Conservation (phyloP, 2,888 invertebrate species). For the Acrobasis consociella region DNA sequence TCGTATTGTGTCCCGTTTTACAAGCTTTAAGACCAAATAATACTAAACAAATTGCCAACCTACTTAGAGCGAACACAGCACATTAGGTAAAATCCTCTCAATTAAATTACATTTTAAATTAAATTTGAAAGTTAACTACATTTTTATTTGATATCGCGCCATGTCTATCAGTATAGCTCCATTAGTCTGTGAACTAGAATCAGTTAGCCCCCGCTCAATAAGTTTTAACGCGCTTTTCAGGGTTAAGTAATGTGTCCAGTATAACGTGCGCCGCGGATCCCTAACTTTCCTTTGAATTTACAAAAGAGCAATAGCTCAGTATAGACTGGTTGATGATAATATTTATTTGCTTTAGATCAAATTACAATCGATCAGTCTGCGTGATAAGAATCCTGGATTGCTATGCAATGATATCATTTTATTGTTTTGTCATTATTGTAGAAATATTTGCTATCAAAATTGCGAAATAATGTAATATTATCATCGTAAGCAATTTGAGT, state of each 20-base stretch:
- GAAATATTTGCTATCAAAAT: neutral
- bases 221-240: slow-evolving; percentile 76
- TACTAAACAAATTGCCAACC: no score
- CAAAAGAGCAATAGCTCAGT: slow-evolving; percentile 44
- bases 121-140: no score
- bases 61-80: no score
- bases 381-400: slow-evolving; percentile 56
- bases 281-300: slow-evolving; percentile 35
- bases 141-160: neutral
- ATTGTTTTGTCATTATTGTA: slow-evolving; percentile 12
- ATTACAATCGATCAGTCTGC: slow-evolving; percentile 69
- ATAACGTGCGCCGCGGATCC: slow-evolving; percentile 41
- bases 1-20: no score
- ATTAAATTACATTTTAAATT: no score
- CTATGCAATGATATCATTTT: slow-evolving; percentile 39
- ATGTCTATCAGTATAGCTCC: neutral
- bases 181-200: slow-evolving; percentile 12
- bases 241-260: slow-evolving; percentile 66
- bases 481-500: no score
- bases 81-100: no score
- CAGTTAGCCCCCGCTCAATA: slow-evolving; percentile 58
- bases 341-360: slow-evolving; percentile 73
- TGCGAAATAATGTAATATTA: neutral
- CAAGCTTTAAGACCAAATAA: no score
- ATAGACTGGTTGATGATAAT: slow-evolving; percentile 49